Evolutionary conservation across 2,888 invertebrate genomes (phyloP), one percentile per base, ranked within the genome.

Genomic region (Caenorhabditis sp.): DNA sequence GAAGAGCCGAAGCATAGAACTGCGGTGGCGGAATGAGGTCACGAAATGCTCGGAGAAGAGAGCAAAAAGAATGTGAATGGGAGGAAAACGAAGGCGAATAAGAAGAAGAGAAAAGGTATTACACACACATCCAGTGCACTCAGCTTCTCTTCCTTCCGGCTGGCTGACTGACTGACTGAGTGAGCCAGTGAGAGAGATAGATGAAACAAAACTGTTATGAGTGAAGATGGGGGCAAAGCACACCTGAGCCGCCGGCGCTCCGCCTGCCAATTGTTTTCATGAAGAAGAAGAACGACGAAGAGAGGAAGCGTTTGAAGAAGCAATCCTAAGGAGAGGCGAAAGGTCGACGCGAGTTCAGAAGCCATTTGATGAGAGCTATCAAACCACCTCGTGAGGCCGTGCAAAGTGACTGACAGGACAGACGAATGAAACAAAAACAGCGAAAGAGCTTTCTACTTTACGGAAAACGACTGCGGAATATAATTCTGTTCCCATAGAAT

Each of bases 171-270:
- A 37, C 20, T 20, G 13, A 41, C 39, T 27, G 20, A n/a, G 20
- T 27, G 37, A 41, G 43, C 58, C 58, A 20, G 43, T 43, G 41
- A 43, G n/a, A n/a, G n/a, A n/a, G n/a, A n/a, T n/a, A 52, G 63
- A 63, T 63, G 63, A 63, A 63, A 63, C 55, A 65, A 65, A 66
- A 66, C 66, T 46, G 66, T 56, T 66, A 56, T 66, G 66, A 56
- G 56, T 66, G 43, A 13, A 24, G 24, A 43, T 6, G 45, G 48
- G 65, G 48, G 66, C 56, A 65, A 55, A 65, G 55, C 65, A 65
- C 65, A 65, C 55, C 65, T 65, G 62, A 52, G 41, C 24, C 22
- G 30, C 39, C 41, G 9, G 11, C 61, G 26, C 37, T 30, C 62
- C 50, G 32, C 22, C 37, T 37, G 22, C 9, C 41, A 32, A 65